Evolutionary conservation across 1,140 invertebrate genomes (phyloP).

Genomic region (Drosophila parabipectinata): DNA sequence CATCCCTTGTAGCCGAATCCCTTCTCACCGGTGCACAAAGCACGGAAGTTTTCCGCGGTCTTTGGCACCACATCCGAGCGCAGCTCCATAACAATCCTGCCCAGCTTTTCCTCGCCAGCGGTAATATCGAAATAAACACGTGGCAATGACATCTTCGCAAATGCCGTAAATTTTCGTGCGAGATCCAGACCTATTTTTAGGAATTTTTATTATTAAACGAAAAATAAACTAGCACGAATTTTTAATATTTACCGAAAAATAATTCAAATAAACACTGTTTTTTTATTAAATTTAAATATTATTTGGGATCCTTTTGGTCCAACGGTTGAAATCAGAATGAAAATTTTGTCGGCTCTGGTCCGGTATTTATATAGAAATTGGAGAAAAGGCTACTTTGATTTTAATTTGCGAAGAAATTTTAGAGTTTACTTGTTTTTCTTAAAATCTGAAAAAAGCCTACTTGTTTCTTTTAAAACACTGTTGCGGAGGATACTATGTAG

Average conservation of each 20-base stretch:
- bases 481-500: too few relatives aligned
- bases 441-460: neutral
- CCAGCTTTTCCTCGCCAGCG: slow-evolving; percentile 13
- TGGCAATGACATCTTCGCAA: slow-evolving; percentile 27
- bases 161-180: slow-evolving; percentile 7
- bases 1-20: slow-evolving; percentile 96
- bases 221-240: neutral
- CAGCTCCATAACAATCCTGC: slow-evolving; percentile 87
- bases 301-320: neutral
- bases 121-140: slow-evolving; percentile 36
- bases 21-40: slow-evolving; percentile 95
- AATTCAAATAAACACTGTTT: neutral
- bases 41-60: slow-evolving; percentile 96
- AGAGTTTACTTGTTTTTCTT: neutral
- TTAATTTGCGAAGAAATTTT: neutral
- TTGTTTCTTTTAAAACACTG: too few relatives aligned
- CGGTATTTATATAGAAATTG: neutral
- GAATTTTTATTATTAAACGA: neutral
- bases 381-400: neutral
- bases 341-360: neutral
- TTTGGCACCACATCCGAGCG: slow-evolving; percentile 94
- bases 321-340: neutral
- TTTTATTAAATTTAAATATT: neutral
- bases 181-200: slow-evolving; percentile 10
- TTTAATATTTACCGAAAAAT: slow-evolving; percentile 18